Evolutionary conservation across 2,113 vertebrate genomes (phyloP), one percentile per base, ranked within the genome.

Genomic region (Prunella fulvescens): DNA sequence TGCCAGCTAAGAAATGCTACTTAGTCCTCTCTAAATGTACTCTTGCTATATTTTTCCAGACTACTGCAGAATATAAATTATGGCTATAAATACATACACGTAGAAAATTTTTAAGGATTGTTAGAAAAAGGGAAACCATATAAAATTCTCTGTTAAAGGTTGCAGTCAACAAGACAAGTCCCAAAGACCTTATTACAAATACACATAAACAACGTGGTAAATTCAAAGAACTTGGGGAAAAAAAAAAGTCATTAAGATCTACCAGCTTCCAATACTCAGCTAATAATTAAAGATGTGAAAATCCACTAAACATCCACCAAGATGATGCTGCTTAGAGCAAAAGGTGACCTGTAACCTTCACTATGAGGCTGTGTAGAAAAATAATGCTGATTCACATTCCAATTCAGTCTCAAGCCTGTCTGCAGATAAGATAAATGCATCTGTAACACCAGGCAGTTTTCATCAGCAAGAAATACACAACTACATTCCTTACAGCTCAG

Each of bases 381-480:
- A 28, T 20, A 58, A 60, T 2, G 4, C 22, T 7, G 3, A 37
- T 33, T 56, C 0, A 0, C 56, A 35, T 10, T 70, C 23, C 69
- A 66, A 19, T 33, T 84, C 65, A 29, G 17, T 19, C 45, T 81
- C 35, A 15, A 40, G 56, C 33, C 48, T 76, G 37, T 23, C 56
- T 39, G 0, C 48, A 80, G 65, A 13, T 29, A 28, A 58, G 66
- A 81, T 23, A 82, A 82, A 85, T 17, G 4, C 26, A 88, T 13
- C 57, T 50, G 42, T 22, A 50, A 5, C 15, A 74, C 16, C 61
- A 70, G 65, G 24, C 9, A 2, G 23, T 33, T 70, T 14, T 62
- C 24, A 73, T 12, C 58, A 37, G 45, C 40, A 86, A 50, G 7
- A 62, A 64, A 80, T 0, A 20, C 53, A 65, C 15, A 35, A 24